Base-by-base conservation (phyloP, 2,888 invertebrate genomes). In the Stenodera caucasica region DNA sequence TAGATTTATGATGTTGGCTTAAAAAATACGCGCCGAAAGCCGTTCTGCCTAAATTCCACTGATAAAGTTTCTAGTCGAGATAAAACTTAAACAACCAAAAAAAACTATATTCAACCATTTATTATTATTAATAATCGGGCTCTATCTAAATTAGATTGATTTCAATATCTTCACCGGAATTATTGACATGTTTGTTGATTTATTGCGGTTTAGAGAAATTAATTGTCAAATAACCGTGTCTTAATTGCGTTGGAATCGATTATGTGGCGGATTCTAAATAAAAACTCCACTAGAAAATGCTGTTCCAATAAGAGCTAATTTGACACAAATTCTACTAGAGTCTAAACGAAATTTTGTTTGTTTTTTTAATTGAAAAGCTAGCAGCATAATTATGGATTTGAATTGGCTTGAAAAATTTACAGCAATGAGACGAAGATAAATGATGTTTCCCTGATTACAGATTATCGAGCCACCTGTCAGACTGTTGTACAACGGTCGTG, bases 401-500 rank as follows among this genome's bases (percentile, higher is more conserved):
- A n/a, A n/a, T n/a, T n/a, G n/a, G n/a, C n/a, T n/a, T n/a, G n/a
- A n/a, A n/a, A n/a, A n/a, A n/a, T n/a, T n/a, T n/a, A 55, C 54
- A 52, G 49, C 59, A 64, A 67, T 64, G 66, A 63, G 72, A 75
- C 72, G 72, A 70, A 73, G 75, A 75, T 72, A 72, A 73, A 74
- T 69, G 70, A 67, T 66, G 64, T 65, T 68, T 67, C 68, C 71
- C 71, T 68, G 72, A 72, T 75, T 72, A 69, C 70, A 72, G 73
- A 75, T 75, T 75, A 75, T 73, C 74, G 71, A 69, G 61, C 69
- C 65, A 68, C 69, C 70, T 70, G 72, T 71, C 71, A 70, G 65
- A 62, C 56, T 57, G 62, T 49, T 58, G 52, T 65, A 66, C 66
- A 69, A 65, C 69, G 61, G 67, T 60, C 65, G 63, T 67, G 61